Conservation (phyloP, 2,113 vertebrate species). For the Meriones unguiculatus region DNA sequence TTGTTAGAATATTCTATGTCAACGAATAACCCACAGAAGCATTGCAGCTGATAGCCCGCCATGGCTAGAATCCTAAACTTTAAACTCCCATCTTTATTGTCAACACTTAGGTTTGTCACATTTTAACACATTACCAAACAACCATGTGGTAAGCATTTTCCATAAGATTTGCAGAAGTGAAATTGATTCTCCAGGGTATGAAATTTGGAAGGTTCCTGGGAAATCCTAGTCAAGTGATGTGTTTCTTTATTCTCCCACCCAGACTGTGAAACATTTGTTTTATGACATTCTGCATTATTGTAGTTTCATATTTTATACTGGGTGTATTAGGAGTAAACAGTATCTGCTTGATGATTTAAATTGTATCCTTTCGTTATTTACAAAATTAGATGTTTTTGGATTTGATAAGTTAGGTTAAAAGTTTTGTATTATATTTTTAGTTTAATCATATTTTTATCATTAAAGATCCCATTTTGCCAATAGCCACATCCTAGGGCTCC, state of each 20-base stretch:
- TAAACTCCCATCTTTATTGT: not conserved
- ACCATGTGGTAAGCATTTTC: not conserved
- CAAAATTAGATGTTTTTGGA: slow-evolving; percentile 18
- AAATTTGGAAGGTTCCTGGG: not conserved
- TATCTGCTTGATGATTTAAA: slow-evolving; percentile 6
- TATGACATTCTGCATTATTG: not conserved
- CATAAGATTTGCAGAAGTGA: slow-evolving; percentile 41
- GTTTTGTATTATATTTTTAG: not conserved
- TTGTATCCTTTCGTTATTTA: slow-evolving; percentile 9
- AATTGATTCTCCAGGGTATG: not conserved
- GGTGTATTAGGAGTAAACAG: slow-evolving; percentile 22
- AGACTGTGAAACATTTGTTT: not conserved
- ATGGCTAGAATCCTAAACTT: not conserved
- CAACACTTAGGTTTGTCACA: slow-evolving; percentile 34
- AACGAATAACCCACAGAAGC: not conserved
- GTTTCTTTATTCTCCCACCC: not conserved
- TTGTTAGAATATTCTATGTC: not conserved
- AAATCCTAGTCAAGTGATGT: slow-evolving; percentile 39
- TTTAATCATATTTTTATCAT: not conserved
- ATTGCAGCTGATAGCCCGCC: not conserved
- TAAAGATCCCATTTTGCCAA: not conserved
- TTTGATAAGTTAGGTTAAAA: slow-evolving; percentile 33
- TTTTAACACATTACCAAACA: slow-evolving; percentile 46
- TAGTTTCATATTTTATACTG: not conserved
- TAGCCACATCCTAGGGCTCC: not conserved